phyloP scores from a whole-genome alignment of 1,140 invertebrate species.

The Drosophila gunungcola region DNA sequence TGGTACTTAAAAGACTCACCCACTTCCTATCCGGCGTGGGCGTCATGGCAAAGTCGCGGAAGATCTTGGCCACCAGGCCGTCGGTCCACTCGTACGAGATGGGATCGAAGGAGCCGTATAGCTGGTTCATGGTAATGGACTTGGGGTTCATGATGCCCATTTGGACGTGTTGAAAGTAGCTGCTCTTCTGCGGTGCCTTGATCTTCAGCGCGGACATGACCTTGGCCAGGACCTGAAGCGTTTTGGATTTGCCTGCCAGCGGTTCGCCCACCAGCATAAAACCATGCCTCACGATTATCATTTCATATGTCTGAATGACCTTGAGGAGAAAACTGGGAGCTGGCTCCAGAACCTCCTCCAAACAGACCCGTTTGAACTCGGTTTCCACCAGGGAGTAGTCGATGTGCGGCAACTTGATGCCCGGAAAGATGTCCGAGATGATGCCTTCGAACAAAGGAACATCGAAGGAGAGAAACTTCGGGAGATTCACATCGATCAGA shows the following conservation, averaged over 20 bases:
- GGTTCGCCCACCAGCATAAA: slow-evolving; percentile 94
- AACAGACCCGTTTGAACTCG: slow-evolving; percentile 86
- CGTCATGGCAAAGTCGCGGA: slow-evolving; percentile 89
- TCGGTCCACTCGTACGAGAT: slow-evolving; percentile 97
- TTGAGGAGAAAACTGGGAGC: slow-evolving; percentile 90
- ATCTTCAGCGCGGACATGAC: slow-evolving; percentile 89
- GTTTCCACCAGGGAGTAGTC: slow-evolving; percentile 89
- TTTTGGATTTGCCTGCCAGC: slow-evolving; percentile 89
- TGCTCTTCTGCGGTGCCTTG: slow-evolving; percentile 86
- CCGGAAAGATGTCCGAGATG: slow-evolving; percentile 96
- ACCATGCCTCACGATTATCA: slow-evolving; percentile 94
- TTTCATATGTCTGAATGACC: slow-evolving; percentile 91
- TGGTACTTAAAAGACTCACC: slow-evolving; percentile 79
- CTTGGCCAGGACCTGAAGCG: slow-evolving; percentile 89
- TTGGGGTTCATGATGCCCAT: slow-evolving; percentile 96
- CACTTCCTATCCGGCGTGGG: slow-evolving; percentile 90
- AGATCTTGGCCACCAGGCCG: slow-evolving; percentile 92
- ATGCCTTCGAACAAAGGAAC: slow-evolving; percentile 96
- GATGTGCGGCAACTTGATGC: slow-evolving; percentile 89
- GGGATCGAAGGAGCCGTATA: slow-evolving; percentile 96
- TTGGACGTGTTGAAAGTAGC: slow-evolving; percentile 86
- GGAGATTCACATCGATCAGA: slow-evolving; percentile 96
- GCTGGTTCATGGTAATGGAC: slow-evolving; percentile 94
- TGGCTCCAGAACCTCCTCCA: slow-evolving; percentile 90
- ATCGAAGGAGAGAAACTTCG: slow-evolving; percentile 96